Evolutionary conservation across 2,797 vertebrate species (phyloP), one percentile per base, ranked within the genome.

Genomic region (Micromesistius poutassou): DNA sequence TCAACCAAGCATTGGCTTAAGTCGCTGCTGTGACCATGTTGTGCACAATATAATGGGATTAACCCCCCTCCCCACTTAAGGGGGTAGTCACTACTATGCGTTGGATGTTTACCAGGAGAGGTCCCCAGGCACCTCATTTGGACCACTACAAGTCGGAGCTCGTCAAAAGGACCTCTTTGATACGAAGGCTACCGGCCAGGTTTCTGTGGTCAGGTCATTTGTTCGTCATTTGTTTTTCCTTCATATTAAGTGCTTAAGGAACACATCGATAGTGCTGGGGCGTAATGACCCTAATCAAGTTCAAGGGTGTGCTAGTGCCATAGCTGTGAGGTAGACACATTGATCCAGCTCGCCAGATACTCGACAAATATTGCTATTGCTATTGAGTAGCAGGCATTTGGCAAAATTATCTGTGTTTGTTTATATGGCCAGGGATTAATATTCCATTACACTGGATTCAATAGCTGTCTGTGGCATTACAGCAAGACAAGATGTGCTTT

Each of bases 141-240:
- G 30, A 50, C 76, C 35, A 84, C 87, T 83, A 84, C 62, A 79
- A 84, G 80, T 74, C 77, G 77, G n/a, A 70, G 76, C 36, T 80
- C 71, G 71, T 82, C 76, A 74, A 76, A 71, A 28, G 40, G 77
- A 71, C 75, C 31, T 68, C 75, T 66, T 66, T 77, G 73, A 74
- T 74, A 62, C 75, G 40, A 71, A 30, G 30, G 82, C 77, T 82
- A 81, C 80, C 79, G 46, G 72, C 72, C 14, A 66, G 36, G 71
- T 62, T 74, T 80, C 83, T 85, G 76, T 78, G 62, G 81, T 82
- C 78, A 79, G 42, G 80, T 88, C 80, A 85, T 80, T 81, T 81
- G 81, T 83, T 82, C 82, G 75, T 92, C 86, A 89, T 86, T 84
- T 91, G 82, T 91, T 91, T 83, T 84, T 86, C 84, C 76, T 85